Base-by-base conservation (phyloP, 1,140 invertebrate species). In the Achroia grisella region DNA sequence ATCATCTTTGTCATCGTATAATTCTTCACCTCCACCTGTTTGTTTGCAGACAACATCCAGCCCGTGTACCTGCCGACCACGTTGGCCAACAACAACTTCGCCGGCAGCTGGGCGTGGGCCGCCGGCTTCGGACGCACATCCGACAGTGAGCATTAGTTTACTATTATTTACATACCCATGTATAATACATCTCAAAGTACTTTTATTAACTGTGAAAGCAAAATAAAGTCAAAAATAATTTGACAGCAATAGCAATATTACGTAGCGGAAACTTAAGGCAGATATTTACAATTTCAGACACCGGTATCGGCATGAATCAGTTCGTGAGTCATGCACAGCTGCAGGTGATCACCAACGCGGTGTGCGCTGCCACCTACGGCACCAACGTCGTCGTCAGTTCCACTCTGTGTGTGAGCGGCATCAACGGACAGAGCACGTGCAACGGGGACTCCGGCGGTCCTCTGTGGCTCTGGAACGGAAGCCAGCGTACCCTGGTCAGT, bases 401-500 rank as follows among this genome's bases (percentile, higher is more conserved):
- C 12, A 54, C 68, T 34, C 34, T 73, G 15, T 76, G 70, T 49
- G 64, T 62, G 1, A 65, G 52, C 37, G 65, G 62, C 3, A 45
- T 56, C 11, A 47, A 52, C 23, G 56, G 63, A 0, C 41, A 56
- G 8, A 62, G 58, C 4, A 50, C 49, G 14, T 68, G 65, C 17
- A 35, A 39, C 6, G 85, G 86, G 10, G 86, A 87, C 52, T 79
- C 85, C 27, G 86, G 86, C 40, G 86, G 86, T 41, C 86, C 86
- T 39, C 64, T 88, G 44, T 76, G 75, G 0, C 46, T 61, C 17
- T 46, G 39, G 10, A 32, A 44, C 15, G 48, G 56, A 29, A 40
- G n/a, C 8, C 39, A 47, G 27, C 32, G 50, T 17, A 35, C 56
- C 11, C 23, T 61, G 45, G 54, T 61, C 39, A 39, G 42, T 39